phyloP scores from a whole-genome alignment of 2,113 vertebrate species.

The Calyptommatus sinebrachiatus region DNA sequence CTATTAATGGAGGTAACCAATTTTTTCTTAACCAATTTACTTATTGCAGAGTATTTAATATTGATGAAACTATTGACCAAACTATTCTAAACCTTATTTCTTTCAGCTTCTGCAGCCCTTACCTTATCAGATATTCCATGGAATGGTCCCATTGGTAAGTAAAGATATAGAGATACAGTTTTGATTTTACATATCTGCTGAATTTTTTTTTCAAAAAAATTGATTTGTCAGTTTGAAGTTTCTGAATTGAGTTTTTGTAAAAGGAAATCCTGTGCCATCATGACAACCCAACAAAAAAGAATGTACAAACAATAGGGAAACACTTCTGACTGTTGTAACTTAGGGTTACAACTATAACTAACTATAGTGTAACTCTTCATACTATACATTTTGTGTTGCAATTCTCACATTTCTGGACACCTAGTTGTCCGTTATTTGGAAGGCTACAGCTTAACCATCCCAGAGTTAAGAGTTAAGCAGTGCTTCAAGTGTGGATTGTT shows the following conservation, averaged over 20 bases:
- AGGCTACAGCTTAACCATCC: no score
- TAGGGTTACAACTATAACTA: neutral
- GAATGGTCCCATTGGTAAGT: slow-evolving; percentile 92
- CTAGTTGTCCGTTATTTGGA: no score
- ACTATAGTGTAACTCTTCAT: neutral
- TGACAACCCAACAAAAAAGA: neutral
- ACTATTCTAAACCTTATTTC: neutral
- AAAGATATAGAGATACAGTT: slow-evolving; percentile 12
- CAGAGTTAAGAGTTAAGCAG: no score
- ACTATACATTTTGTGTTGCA: no score
- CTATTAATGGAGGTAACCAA: slow-evolving; percentile 91
- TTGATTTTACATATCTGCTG: neutral
- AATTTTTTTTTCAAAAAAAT: neutral
- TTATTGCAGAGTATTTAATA: neutral
- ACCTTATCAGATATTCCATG: slow-evolving; percentile 96
- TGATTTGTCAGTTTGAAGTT: neutral
- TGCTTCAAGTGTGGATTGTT: no score
- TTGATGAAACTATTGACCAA: slow-evolving; percentile 31
- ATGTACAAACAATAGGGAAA: neutral
- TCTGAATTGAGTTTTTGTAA: neutral
- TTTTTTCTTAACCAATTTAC: neutral
- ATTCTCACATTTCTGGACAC: no score
- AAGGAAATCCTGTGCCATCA: neutral
- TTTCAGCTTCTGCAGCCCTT: slow-evolving; percentile 90
- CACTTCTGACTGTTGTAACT: neutral